A percentile compares a stretch with the other conserved stretches of the same genome.
These are phyloP conservation scores for Pelecanus crispus DNA, from an alignment of 2,113 vertebrate species.

Conservation along the genomic window DNA sequence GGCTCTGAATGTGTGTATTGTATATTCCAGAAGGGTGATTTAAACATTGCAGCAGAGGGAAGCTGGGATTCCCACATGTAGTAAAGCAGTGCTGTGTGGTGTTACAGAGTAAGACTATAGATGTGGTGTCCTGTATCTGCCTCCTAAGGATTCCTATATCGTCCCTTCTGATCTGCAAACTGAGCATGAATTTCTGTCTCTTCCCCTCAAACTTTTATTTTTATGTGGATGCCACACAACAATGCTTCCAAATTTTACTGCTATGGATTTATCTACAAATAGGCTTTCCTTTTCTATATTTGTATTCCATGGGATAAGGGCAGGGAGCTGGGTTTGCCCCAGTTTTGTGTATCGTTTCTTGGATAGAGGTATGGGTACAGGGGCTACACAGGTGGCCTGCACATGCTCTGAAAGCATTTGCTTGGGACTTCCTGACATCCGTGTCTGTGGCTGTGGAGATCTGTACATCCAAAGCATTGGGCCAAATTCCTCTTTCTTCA, in stretches of 20 bases:
- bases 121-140: not conserved
- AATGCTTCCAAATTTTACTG: not conserved
- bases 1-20: not conserved
- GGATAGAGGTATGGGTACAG: not conserved
- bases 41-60: not conserved
- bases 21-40: not conserved
- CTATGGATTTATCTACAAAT: not conserved
- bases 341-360: not conserved
- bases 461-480: not conserved
- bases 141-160: not conserved
- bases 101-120: not conserved
- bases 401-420: not conserved
- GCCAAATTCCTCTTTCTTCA: not conserved
- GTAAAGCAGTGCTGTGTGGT: not conserved
- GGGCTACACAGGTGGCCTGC: not conserved
- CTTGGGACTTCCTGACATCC: not conserved
- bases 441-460: not conserved
- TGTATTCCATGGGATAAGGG: not conserved
- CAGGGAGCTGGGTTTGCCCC: not conserved
- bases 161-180: not conserved
- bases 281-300: not conserved
- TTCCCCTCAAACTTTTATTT: not conserved
- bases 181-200: not conserved
- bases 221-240: not conserved
- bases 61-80: not conserved